These are phyloP conservation scores for Rousettus madagascariensis DNA, from an alignment of 2,797 vertebrate genomes.

Conservation along the genomic window DNA sequence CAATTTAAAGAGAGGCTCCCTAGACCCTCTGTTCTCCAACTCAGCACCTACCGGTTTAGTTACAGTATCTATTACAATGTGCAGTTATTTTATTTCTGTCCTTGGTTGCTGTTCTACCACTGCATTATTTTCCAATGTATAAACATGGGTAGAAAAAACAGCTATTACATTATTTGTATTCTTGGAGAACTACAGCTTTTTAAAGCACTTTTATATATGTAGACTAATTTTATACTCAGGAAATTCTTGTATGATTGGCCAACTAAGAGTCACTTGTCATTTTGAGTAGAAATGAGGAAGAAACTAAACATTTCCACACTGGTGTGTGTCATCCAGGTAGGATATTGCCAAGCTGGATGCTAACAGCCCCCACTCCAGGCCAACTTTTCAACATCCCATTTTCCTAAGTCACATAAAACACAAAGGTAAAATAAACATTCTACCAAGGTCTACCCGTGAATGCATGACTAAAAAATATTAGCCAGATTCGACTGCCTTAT, in stretches of 20 bases:
- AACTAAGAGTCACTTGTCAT: not conserved
- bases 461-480: not conserved
- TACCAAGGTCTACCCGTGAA: not conserved
- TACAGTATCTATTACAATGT: too few species aligned
- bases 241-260: not conserved
- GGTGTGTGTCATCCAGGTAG: not conserved
- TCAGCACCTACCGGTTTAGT: not conserved
- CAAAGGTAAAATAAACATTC: not conserved
- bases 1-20: not conserved
- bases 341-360: not conserved
- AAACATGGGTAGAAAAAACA: not conserved
- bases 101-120: not conserved
- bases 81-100: not conserved
- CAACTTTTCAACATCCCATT: not conserved
- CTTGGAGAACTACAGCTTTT: not conserved
- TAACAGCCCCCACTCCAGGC: not conserved
- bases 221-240: not conserved
- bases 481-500: not conserved
- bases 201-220: not conserved
- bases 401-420: not conserved
- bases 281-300: not conserved
- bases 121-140: constrained; percentile 16
- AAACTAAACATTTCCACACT: not conserved
- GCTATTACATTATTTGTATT: not conserved
- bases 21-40: not conserved